These are phyloP conservation scores for Clitarchus hookeri DNA, from an alignment of 2,888 invertebrate genomes.

Conservation along the genomic window DNA sequence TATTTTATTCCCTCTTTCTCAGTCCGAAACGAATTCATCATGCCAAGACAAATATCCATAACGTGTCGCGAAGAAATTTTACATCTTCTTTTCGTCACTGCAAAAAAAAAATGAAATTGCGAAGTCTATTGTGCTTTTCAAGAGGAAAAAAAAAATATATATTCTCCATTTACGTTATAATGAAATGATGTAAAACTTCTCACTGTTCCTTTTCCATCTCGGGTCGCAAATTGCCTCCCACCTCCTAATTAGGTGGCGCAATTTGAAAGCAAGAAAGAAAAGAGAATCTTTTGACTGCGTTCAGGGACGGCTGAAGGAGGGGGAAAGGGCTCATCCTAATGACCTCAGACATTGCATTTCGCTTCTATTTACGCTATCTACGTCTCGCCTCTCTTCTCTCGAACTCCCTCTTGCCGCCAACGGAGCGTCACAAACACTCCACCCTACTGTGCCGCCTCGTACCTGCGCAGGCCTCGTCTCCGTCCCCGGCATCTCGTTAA, in stretches of 20 bases:
- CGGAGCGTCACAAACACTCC: neutral
- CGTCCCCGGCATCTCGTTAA: too few species aligned
- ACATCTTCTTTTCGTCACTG: too few species aligned
- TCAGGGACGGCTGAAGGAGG: neutral
- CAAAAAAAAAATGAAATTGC: neutral
- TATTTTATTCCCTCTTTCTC: too few species aligned
- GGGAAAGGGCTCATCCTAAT: neutral
- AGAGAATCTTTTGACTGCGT: too few species aligned
- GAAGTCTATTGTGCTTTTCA: too few species aligned
- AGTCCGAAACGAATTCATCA: too few species aligned
- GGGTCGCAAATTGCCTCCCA: neutral
- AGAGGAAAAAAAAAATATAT: too few species aligned
- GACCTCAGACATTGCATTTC: neutral
- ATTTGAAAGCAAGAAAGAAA: neutral
- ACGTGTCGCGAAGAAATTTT: too few species aligned
- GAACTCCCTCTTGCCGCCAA: neutral
- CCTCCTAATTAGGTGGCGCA: neutral
- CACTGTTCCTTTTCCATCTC: neutral
- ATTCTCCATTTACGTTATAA: neutral
- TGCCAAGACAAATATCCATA: too few species aligned
- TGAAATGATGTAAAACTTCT: neutral
- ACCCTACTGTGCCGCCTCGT: neutral
- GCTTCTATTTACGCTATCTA: neutral
- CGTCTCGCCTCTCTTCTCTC: neutral
- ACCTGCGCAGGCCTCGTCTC: neutral